Evolutionary conservation across 2,797 vertebrate species (phyloP).

Genomic region (Clarias platycephalus): DNA sequence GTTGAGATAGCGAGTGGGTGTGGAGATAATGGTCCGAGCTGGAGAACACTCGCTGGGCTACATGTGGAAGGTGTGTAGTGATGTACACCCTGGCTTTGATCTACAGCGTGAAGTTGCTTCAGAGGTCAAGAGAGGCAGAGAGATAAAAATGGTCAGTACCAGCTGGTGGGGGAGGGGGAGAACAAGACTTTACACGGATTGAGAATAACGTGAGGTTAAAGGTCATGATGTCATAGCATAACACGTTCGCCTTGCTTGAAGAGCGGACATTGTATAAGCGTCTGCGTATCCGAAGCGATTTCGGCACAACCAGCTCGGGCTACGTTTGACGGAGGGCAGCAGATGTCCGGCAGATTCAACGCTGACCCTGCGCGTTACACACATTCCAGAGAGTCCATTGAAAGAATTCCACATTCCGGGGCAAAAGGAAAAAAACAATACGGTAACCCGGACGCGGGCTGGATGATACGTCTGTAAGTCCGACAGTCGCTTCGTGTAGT

Average conservation of each 20-base stretch:
- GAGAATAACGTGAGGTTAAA: slow-evolving; percentile 21
- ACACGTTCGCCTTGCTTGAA: background rate
- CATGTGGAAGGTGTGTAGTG: background rate
- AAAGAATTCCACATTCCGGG: background rate
- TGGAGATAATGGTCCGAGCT: background rate
- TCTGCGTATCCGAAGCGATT: background rate
- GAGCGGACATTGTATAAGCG: background rate
- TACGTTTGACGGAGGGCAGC: slow-evolving; percentile 30
- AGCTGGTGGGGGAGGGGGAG: slow-evolving; percentile 10
- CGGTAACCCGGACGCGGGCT: background rate
- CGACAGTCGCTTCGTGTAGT: background rate
- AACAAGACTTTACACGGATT: background rate
- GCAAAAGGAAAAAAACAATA: background rate
- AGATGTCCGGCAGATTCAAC: slow-evolving; percentile 40
- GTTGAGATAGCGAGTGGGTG: background rate
- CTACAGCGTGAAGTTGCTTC: background rate
- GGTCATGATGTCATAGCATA: background rate
- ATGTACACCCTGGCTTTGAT: background rate
- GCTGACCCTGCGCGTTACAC: slow-evolving; percentile 34
- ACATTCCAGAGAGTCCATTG: slow-evolving; percentile 37
- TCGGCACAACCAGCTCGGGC: background rate
- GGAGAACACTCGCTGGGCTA: background rate
- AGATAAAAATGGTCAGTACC: slow-evolving; percentile 8
- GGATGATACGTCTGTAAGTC: background rate
- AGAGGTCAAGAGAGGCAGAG: slow-evolving; percentile 25